Base-by-base conservation (phyloP, 2,888 invertebrate genomes). In the Empis stercorea region DNA sequence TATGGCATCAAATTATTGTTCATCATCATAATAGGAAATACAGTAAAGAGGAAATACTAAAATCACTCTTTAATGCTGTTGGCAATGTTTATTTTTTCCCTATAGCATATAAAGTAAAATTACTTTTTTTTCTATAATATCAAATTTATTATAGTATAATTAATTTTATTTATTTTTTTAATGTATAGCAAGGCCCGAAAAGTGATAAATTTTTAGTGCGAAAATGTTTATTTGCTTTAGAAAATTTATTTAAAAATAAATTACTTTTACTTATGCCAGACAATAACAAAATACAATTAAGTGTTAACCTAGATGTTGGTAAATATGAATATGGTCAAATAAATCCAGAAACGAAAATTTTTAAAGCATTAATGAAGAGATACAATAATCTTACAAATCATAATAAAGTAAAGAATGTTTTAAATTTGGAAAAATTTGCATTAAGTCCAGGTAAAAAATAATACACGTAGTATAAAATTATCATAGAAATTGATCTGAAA, bases 251-350 rank as follows among this genome's bases (percentile, higher is more conserved):
- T 23, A 40, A 48, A 4, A 30, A 3, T 4, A 43, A 32, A 14
- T 38, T 52, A 1, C 36, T 40, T 2, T 20, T 52, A 13, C 14
- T 13, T 6, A 41, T 52, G 20, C 42, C 46, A 1, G 41, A 32
- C 13, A 16, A 41, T 9, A n/a, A 32, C 1, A 15, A 34, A 10
- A 15, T 51, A 2, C 27, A 23, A 5, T 36, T 52, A 16, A 46
- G 45, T 6, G 23, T 52, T 10, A 27, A 43, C 6, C 36, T 52
- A 2, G 48, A 48, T 30, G 46, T 46, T 1, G 52, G 48, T 1
- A 34, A 46, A 10, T 47, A 48, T 17, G 30, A 46, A n/a, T 41
- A 45, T 17, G 54, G 52, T 1, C 54, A 54, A 47, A 50, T 52
- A 16, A 48, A 48, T 20, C 50, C 54, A 13, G 39, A 41, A 9